A percentile compares a stretch with the other conserved stretches of the same genome.
Conservation (phyloP, 2,113 vertebrate species). For the Silurus glanis region DNA sequence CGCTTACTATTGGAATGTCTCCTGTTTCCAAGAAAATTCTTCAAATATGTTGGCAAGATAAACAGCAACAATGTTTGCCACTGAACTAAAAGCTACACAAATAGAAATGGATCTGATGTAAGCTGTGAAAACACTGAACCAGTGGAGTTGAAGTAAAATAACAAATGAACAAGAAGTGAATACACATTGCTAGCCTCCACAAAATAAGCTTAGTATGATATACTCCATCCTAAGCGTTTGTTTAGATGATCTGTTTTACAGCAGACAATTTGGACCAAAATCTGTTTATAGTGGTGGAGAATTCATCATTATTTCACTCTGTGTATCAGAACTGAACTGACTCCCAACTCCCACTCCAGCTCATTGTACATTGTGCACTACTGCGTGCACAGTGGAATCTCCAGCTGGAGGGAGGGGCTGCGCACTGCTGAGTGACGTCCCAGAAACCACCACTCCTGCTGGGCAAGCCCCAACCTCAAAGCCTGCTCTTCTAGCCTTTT, state of each 20-base stretch:
- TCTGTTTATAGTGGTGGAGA: conserved; percentile 15
- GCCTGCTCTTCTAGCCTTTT: conserved; percentile 24
- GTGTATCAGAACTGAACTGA: neutral
- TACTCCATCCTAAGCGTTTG: neutral
- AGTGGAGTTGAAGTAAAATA: conserved; percentile 8
- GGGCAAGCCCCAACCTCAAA: conserved; percentile 33
- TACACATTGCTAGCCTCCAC: neutral
- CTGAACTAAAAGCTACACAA: conserved; percentile 17
- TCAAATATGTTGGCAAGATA: conserved; percentile 23
- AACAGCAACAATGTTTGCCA: conserved; percentile 8
- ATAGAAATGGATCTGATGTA: conserved; percentile 26
- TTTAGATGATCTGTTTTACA: neutral
- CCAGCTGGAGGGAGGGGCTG: conserved; percentile 1
- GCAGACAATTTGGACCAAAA: neutral
- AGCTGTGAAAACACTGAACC: conserved; percentile 20
- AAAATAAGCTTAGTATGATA: neutral
- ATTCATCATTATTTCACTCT: conserved; percentile 21
- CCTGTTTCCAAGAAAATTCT: neutral
- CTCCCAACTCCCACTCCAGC: neutral
- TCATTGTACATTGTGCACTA: conserved; percentile 10
- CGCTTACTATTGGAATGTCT: neutral
- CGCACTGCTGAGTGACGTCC: conserved; percentile 3
- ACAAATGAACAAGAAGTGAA: neutral
- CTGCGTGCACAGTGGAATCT: neutral
- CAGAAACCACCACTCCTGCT: conserved; percentile 43